Base-by-base conservation (phyloP, 2,888 invertebrate genomes). In the Daptonema setosum region DNA sequence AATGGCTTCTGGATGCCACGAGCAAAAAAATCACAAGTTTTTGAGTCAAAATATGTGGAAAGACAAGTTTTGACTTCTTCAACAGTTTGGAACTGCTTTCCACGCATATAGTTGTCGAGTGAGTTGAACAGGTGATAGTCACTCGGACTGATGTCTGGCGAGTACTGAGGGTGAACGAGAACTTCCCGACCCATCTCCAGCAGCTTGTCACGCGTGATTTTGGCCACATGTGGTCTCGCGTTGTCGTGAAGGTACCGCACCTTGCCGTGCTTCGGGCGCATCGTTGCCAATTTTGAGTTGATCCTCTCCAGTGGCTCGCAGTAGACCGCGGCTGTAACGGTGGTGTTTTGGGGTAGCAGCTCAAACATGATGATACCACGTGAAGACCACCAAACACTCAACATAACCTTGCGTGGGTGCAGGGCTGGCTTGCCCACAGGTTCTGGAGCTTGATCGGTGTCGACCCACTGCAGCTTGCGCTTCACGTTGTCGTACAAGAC, bases 241-340 rank as follows among this genome's bases (percentile, higher is more conserved):
- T 63, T 60, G 53, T 63, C 59, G 52, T 63, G 61, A 20, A 45
- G 63, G 22, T 61, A 51, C 47, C 58, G 43, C 14, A 59, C 55
- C n/a, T 48, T 53, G 41, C 47, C 52, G 22, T 57, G 55, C 28
- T 20, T 20, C 30, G 28, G 28, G 20, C 52, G 48, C 54, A 58
- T 61, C 43, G 55, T 25, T 11, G 54, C 45, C 17, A 54, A 8
- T 35, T 53, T 58, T 25, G 25, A 25, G 48, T 55, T 57, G 22
- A 63, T 52, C 55, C 56, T 50, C 14, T 58, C 47, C 56, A 63
- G 47, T 56, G 59, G 57, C 55, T 60, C 58, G 43, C 51, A 56
- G 53, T 61, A 61, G 28, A 57, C 35, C 20, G 56, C 58, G 22
- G 60, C 54, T n/a, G 35, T 58, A 24, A 63, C 52, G n/a, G 59